Base-by-base conservation (phyloP, 2,797 vertebrate species). In the Malurus splendens region DNA sequence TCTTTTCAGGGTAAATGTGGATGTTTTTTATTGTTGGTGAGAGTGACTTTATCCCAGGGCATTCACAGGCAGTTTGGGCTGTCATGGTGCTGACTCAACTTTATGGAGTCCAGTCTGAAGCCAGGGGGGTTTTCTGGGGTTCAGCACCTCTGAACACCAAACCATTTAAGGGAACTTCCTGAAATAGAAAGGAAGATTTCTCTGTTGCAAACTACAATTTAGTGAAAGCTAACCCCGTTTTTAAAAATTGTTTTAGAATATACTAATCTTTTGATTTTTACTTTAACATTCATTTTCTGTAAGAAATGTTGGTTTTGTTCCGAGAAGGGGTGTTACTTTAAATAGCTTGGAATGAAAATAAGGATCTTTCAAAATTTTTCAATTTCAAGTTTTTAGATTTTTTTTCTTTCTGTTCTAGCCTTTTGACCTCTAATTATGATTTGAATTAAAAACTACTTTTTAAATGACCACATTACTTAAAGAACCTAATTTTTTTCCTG, bases 361-460 rank as follows among this genome's bases (percentile, higher is more conserved):
- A 82, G 19, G 41, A 27, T 77, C 13, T 87, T 82, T 38, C 16
- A 39, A 65, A 84, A 54, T 32, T 86, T 86, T 94, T 91, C 54
- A 32, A 39, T 84, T 90, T 89, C n/a, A 83, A 12, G n/a, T 7
- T 76, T 78, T 47, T 33, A 32, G 6, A 24, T 27, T 52, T 71
- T 81, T 78, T 67, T 65, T 18, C 10, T 28, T 47, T 42, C 60
- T 54, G 1, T 52, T 82, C 55, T 65, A 82, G 33, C 24, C 70
- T 90, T 88, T 81, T 82, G 68, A 91, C 57, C 41, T 65, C 62
- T 80, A 84, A 82, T 82, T 80, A 85, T 25, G 57, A 62, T 80
- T 80, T 90, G 86, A 90, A 86, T 86, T 24, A 79, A 45, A 88
- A 91, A 19, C 10, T 71, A 67, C 50, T 77, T 90, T 73, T 61